These are phyloP conservation scores for Calosoma granatense DNA, from an alignment of 1,140 invertebrate species.

Conservation along the genomic window DNA sequence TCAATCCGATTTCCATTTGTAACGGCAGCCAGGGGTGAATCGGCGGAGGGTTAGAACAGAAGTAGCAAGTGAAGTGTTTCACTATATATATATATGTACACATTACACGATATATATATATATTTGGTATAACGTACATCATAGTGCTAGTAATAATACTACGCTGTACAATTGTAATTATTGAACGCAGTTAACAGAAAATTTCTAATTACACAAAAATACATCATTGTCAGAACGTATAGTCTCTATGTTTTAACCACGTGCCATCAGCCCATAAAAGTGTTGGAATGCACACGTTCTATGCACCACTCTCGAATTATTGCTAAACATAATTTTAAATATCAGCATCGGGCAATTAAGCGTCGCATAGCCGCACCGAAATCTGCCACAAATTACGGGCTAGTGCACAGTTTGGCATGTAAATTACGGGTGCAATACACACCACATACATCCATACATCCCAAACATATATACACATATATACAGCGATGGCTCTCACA, in stretches of 20 bases:
- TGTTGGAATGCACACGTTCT: not conserved
- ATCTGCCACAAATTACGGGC: constrained; percentile 16
- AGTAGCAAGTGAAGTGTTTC: no score
- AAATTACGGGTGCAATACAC: constrained; percentile 6
- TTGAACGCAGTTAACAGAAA: not conserved
- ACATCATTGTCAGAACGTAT: not conserved
- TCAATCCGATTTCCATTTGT: constrained; percentile 24
- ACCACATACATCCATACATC: constrained; percentile 9
- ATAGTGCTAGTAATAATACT: not conserved
- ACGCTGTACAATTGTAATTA: no score
- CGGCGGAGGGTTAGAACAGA: no score
- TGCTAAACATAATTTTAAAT: constrained; percentile 17
- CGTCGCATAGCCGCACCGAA: constrained; percentile 15
- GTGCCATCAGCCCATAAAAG: not conserved
- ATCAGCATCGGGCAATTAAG: constrained; percentile 20
- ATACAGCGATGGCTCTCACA: no score
- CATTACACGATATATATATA: not conserved
- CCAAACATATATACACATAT: no score
- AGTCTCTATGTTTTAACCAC: not conserved
- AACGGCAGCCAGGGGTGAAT: not conserved
- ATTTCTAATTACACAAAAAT: constrained; percentile 5
- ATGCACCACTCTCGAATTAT: not conserved
- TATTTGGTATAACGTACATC: not conserved
- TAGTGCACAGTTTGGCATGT: constrained; percentile 6
- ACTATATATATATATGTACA: not conserved